Conservation (phyloP, 2,113 vertebrate species). For the Taxidea taxus region DNA sequence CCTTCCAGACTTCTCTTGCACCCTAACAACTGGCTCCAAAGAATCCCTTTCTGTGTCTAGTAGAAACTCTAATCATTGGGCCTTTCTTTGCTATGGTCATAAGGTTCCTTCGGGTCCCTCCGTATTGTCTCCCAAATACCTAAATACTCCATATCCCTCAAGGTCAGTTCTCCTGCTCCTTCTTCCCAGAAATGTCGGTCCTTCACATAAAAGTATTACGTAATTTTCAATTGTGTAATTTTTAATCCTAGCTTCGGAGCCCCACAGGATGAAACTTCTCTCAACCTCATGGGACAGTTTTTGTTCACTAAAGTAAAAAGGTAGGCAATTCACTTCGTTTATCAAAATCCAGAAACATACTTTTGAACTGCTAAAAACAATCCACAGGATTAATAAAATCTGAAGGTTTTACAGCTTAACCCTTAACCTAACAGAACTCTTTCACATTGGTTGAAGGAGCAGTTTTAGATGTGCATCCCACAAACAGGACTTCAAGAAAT, state of each 20-base stretch:
- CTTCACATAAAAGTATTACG: background rate
- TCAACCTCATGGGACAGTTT: background rate
- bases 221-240: background rate
- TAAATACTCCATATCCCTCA: background rate
- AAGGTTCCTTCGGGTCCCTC: background rate
- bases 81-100: background rate
- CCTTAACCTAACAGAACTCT: background rate
- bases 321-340: background rate
- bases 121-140: background rate
- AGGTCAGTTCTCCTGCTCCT: background rate
- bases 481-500: background rate
- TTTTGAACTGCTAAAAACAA: background rate
- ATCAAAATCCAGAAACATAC: background rate
- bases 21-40: background rate
- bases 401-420: background rate
- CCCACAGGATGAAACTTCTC: background rate
- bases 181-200: background rate
- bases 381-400: background rate
- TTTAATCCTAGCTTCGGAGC: background rate
- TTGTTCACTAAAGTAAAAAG: background rate
- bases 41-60: background rate
- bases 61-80: background rate
- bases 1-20: background rate
- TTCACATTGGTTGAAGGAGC: background rate
- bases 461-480: constrained; percentile 7